Conservation (phyloP, 1,140 invertebrate species). For the Eueides isabella region DNA sequence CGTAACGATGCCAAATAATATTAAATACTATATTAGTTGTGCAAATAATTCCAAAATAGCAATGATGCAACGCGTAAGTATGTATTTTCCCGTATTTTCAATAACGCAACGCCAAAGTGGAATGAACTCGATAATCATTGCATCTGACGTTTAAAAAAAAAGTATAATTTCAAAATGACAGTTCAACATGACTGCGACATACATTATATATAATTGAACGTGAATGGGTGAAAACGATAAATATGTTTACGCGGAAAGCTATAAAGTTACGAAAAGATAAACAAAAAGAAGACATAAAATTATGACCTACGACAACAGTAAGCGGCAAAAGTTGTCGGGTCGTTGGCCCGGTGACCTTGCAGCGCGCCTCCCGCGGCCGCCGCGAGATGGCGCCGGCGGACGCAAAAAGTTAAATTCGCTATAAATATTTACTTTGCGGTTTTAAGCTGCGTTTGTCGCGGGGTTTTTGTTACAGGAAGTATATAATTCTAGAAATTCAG, state of each 20-base stretch:
- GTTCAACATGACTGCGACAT: neutral
- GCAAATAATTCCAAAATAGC: neutral
- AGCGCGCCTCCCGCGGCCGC: slow-evolving; percentile 50
- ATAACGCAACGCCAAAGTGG: slow-evolving; percentile 20
- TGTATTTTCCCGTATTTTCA: slow-evolving; percentile 16
- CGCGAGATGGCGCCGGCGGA: slow-evolving; percentile 65
- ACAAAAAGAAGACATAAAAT: slow-evolving; percentile 82
- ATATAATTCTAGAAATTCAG: neutral
- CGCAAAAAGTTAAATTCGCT: slow-evolving; percentile 19
- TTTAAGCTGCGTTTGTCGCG: neutral
- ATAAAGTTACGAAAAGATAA: slow-evolving; percentile 81
- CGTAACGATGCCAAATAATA: neutral
- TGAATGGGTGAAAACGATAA: slow-evolving; percentile 40
- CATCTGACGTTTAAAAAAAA: slow-evolving; percentile 1
- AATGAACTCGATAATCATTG: slow-evolving; percentile 20
- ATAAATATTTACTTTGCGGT: slow-evolving; percentile 27
- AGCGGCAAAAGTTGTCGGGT: slow-evolving; percentile 80
- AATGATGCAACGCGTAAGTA: neutral
- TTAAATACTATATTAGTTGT: neutral
- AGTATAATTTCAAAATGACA: slow-evolving; percentile 3
- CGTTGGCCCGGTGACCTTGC: slow-evolving; percentile 80
- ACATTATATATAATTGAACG: neutral
- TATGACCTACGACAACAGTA: slow-evolving; percentile 82
- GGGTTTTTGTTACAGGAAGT: neutral
- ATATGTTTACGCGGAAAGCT: slow-evolving; percentile 65